Evolutionary conservation across 2,113 vertebrate species (phyloP).

Genomic region (Petrocephalus zakoni): DNA sequence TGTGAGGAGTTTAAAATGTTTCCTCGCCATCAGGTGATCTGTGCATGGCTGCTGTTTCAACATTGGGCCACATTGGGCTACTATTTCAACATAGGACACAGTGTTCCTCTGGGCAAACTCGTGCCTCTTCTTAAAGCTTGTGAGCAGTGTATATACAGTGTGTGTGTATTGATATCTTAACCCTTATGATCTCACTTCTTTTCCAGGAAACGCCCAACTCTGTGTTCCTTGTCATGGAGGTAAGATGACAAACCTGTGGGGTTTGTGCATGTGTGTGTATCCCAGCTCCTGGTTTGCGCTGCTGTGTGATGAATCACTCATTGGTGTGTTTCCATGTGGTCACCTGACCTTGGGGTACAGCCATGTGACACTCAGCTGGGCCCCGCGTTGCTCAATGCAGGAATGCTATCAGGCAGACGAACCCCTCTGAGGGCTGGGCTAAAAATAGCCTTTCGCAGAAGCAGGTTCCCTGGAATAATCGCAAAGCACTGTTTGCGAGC

Average conservation of each 20-base stretch:
- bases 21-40: not conserved
- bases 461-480: constrained; percentile 23
- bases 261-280: not conserved
- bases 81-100: too few species aligned
- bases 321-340: constrained; percentile 20
- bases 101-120: too few species aligned
- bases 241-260: constrained; percentile 45
- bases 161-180: not conserved
- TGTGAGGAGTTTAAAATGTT: not conserved
- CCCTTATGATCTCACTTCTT: constrained; percentile 36
- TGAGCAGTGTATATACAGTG: not conserved
- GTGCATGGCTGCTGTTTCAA: not conserved
- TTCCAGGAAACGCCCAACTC: constrained; percentile 90
- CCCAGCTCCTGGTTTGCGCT: not conserved
- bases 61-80: too few species aligned
- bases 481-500: constrained; percentile 8
- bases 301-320: not conserved
- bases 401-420: constrained; percentile 39
- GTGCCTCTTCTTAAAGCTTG: not conserved
- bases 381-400: constrained; percentile 35
- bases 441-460: constrained; percentile 49
- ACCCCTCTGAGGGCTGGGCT: constrained; percentile 26
- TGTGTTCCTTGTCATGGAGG: constrained; percentile 96
- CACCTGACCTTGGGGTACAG: not conserved
- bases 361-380: not conserved